Evolutionary conservation across 1,140 invertebrate genomes (phyloP), one percentile per base, ranked within the genome.

Genomic region (Sycobia sp.): DNA sequence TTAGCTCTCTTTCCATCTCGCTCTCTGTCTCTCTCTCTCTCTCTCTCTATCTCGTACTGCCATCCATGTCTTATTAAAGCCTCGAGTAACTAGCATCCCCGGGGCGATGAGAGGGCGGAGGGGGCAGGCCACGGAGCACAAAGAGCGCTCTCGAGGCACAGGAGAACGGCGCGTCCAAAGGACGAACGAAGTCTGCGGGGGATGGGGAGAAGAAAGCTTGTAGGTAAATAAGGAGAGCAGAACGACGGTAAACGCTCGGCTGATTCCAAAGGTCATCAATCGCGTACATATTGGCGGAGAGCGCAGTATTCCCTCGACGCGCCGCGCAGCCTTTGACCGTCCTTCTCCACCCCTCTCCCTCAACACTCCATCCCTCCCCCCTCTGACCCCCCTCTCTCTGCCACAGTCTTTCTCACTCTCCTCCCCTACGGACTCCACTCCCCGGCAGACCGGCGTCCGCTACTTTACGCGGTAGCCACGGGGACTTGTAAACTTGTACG

Each of bases 221-320:
- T 44, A 61, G 38, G 49, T 53, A 61, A 53, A 61, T 53, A 53
- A 61, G 38, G 69, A 16, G 68, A 65, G 63, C 66, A 34, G 66
- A 69, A 60, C 67, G 71, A 60, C 66, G 55, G 58, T 51, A 60
- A 60, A 51, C 47, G 49, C 25, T 53, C 14, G 16, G 67, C 63
- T 68, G 72, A n/a, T n/a, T n/a, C 73, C 72, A 70, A 65, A 71
- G 70, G 73, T 73, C 71, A 76, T 76, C 74, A 76, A 76, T 76
- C 73, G 73, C 68, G 62, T 67, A 71, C 73, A 72, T 75, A 74
- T 69, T 72, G 69, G 60, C 70, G 50, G 66, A 62, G 67, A 66
- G n/a, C n/a, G n/a, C n/a, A n/a, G n/a, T n/a, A n/a, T n/a, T n/a
- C n/a, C n/a, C n/a, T n/a, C n/a, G n/a, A n/a, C n/a, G n/a, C n/a